phyloP scores from a whole-genome alignment of 2,797 vertebrate species.

The Xenops minutus region DNA sequence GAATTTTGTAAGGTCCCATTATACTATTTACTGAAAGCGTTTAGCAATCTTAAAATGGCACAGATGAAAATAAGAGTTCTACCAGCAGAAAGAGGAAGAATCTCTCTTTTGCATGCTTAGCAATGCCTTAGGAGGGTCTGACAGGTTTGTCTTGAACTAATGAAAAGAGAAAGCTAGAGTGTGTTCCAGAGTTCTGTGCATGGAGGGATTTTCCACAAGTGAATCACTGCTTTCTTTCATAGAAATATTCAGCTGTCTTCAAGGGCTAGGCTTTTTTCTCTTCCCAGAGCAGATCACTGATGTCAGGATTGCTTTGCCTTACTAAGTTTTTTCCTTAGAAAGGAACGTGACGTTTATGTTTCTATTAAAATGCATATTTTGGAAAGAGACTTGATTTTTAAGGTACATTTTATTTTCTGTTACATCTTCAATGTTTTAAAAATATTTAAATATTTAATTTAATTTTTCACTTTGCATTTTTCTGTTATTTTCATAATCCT shows the following conservation, averaged over 20 bases:
- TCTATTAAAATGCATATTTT: not conserved
- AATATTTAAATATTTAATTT: not conserved
- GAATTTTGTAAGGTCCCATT: not conserved
- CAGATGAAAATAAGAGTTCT: not conserved
- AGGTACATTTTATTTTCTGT: not conserved
- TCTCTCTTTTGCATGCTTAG: rapidly evolving
- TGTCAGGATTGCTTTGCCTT: not conserved
- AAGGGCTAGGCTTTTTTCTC: not conserved
- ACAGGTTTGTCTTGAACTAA: not conserved
- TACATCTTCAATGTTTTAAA: not conserved
- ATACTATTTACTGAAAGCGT: not conserved
- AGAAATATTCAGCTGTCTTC: not conserved
- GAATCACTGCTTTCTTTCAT: not conserved
- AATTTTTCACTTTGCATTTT: not conserved
- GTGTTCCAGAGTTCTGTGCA: not conserved
- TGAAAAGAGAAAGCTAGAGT: not conserved
- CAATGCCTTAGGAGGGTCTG: not conserved
- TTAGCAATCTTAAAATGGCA: not conserved
- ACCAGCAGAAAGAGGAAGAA: not conserved
- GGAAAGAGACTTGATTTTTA: not conserved
- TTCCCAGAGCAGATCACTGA: not conserved
- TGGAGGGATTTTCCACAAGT: not conserved
- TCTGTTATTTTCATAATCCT: not conserved
- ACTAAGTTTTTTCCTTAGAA: not conserved
- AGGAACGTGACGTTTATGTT: not conserved